Evolutionary conservation across 2,113 vertebrate genomes (phyloP).

Genomic region (Burhinus oedicnemus): DNA sequence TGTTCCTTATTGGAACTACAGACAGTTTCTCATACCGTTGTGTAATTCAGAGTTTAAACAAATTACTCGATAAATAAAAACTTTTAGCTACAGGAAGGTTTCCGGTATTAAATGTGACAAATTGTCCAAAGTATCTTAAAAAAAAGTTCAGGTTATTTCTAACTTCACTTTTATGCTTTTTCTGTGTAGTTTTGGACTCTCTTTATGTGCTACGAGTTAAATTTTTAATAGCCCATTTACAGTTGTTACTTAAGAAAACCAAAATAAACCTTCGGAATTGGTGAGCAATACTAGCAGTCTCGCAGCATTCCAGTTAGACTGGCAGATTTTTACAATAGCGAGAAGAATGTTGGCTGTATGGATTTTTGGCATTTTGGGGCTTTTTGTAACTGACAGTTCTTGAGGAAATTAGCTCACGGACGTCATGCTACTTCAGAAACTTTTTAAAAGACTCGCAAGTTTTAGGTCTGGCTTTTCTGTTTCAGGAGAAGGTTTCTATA

Average conservation of each 20-base stretch:
- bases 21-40: neutral
- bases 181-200: neutral
- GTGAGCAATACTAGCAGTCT: neutral
- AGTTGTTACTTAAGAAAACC: neutral
- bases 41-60: neutral
- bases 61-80: neutral
- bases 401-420: neutral
- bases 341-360: neutral
- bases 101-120: neutral
- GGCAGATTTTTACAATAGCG: neutral
- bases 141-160: neutral
- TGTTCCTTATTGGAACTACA: neutral
- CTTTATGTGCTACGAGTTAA: neutral
- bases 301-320: neutral
- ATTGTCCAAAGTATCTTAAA: neutral
- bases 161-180: neutral
- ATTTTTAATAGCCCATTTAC: neutral
- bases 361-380: neutral
- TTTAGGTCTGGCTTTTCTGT: neutral
- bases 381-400: neutral
- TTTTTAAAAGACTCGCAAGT: neutral
- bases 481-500: neutral
- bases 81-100: neutral
- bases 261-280: neutral
- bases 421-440: neutral